Base-by-base conservation (phyloP, 2,797 vertebrate genomes). In the Danio tinwini region DNA sequence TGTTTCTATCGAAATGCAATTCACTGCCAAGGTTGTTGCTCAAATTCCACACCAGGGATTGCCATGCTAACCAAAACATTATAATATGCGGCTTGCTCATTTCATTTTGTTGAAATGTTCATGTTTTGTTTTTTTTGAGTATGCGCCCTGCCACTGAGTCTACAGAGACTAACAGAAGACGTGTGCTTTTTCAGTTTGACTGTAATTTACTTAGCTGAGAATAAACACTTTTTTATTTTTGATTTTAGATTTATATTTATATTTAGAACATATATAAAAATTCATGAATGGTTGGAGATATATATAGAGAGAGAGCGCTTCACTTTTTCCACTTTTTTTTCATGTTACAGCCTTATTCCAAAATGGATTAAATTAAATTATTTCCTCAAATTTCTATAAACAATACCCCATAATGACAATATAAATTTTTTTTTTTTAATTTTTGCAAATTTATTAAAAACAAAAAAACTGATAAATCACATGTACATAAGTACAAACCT, bases 1-100 rank as follows among this genome's bases (percentile, higher is more conserved):
- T 50, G 53, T 78, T 76, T 84, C 21, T 61, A 50, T 83, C 85
- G 53, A 85, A 90, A 84, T 88, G 81, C 70, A 89, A 87, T 88
- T 82, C 56, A 68, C 76, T 69, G 45, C 80, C 56, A 45, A 42
- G 47, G 65, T 63, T 78, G 40, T 81, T 78, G 83, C 77, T 87
- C 58, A 63, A 81, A 84, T 56, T 81, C 75, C 75, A 7, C 42
- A 70, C 67, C 72, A 68, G 83, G 21, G 44, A 86, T 61, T 78
- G 50, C 74, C 61, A 79, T 81, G 77, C 78, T 50, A 75, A 81
- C 62, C 63, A 71, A 83, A 52, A 49, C 21, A 52, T 62, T 65
- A 67, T 81, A 86, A 81, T 86, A 81, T 82, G 68, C 84, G 52
- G 53, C 19, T 39, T 80, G 73, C 85, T 58, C 80, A 79, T 85